These are phyloP conservation scores for Mastomys natalensis DNA, from an alignment of 2,113 vertebrate genomes.

Conservation along the genomic window DNA sequence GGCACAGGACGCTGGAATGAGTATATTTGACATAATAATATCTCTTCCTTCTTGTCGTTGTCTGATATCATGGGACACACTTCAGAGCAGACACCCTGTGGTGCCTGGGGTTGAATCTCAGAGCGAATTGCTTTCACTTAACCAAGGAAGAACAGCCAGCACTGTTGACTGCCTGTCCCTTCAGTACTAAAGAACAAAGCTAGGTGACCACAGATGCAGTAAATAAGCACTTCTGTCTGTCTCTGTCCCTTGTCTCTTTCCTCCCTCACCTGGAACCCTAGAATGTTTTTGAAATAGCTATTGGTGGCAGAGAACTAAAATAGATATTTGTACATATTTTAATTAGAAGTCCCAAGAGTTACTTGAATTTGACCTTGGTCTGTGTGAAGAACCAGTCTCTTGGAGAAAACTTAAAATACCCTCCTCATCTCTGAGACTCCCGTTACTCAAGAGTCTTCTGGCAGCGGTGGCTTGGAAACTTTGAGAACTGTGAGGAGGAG, in stretches of 20 bases:
- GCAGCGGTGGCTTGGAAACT: background rate
- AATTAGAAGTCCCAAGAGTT: slow-evolving; percentile 45
- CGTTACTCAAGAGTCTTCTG: background rate
- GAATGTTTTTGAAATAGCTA: slow-evolving; percentile 63
- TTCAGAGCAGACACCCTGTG: background rate
- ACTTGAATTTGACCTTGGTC: slow-evolving; percentile 47
- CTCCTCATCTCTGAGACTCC: background rate
- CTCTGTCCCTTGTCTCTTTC: background rate
- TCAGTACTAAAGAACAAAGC: background rate
- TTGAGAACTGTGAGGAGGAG: background rate
- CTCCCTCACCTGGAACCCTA: background rate
- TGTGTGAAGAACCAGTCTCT: slow-evolving; percentile 15
- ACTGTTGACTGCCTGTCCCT: background rate
- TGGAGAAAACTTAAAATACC: slow-evolving; percentile 31
- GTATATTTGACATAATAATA: background rate
- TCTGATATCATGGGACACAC: background rate
- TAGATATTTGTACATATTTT: slow-evolving; percentile 45
- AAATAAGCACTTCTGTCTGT: background rate
- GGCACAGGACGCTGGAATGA: background rate
- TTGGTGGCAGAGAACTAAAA: slow-evolving; percentile 25
- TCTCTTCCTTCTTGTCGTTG: background rate
- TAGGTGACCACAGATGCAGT: background rate
- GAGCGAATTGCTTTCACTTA: background rate
- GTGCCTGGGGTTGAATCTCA: background rate
- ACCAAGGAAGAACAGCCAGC: background rate